Evolutionary conservation across 2,113 vertebrate species (phyloP).

Genomic region (Protobothrops mucrosquamatus): DNA sequence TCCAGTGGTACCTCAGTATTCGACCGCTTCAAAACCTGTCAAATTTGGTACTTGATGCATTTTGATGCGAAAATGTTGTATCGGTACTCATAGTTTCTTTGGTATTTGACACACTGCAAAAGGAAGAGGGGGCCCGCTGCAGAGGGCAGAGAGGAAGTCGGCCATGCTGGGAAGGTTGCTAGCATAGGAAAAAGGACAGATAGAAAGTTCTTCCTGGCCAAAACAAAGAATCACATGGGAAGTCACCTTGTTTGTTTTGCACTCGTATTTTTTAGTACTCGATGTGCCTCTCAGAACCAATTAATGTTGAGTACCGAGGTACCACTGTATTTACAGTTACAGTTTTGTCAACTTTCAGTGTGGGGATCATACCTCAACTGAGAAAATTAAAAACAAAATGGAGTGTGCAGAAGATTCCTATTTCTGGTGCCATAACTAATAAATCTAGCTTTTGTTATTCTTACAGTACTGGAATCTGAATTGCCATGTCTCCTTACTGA

Average conservation of each 20-base stretch:
- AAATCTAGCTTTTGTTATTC: background rate
- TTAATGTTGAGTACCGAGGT: background rate
- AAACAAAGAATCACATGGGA: background rate
- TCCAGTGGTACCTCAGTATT: background rate
- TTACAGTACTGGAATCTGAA: background rate
- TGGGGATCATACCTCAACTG: background rate
- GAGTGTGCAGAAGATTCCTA: background rate
- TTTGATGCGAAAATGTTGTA: background rate
- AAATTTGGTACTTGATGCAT: background rate
- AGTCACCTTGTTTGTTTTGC: background rate
- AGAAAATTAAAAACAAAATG: background rate
- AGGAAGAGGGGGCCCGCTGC: background rate
- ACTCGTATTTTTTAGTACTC: background rate
- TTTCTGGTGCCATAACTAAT: background rate
- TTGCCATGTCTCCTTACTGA: background rate
- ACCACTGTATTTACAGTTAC: background rate
- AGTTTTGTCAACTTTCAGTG: background rate
- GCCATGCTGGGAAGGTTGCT: background rate
- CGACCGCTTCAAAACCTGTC: background rate
- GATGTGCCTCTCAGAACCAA: background rate
- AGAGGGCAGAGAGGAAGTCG: background rate
- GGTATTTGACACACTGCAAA: background rate
- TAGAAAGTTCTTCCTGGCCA: background rate
- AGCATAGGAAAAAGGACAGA: background rate
- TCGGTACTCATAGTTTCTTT: background rate